Conservation (phyloP, 1,140 invertebrate genomes). For the Batillaria attramentaria region DNA sequence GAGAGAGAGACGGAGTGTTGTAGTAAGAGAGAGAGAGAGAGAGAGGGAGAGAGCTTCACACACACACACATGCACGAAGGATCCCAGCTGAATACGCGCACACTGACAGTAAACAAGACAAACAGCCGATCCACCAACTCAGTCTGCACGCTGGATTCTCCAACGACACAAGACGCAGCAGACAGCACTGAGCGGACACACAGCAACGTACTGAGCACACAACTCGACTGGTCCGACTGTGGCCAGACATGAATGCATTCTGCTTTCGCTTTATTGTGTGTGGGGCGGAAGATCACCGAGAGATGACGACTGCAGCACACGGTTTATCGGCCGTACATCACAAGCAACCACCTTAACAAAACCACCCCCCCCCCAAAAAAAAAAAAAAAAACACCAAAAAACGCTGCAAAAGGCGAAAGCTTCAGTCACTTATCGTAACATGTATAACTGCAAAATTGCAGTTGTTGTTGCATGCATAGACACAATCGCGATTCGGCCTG, state of each 20-base stretch:
- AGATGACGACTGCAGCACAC: no score
- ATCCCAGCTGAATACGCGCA: not conserved
- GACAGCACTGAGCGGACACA: not conserved
- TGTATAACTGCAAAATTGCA: not conserved
- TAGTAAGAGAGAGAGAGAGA: not conserved
- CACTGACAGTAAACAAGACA: not conserved
- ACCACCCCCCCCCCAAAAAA: no score
- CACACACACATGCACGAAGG: not conserved
- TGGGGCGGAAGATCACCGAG: not conserved
- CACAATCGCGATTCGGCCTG: not conserved
- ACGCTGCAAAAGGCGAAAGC: no score
- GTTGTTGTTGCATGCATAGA: not conserved
- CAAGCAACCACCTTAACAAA: no score
- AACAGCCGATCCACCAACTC: not conserved
- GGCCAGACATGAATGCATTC: not conserved
- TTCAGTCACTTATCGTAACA: not conserved
- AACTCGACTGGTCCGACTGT: not conserved
- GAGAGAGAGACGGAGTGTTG: not conserved
- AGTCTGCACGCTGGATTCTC: not conserved
- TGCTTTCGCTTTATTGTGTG: not conserved
- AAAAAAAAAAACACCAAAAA: no score
- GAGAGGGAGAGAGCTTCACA: not conserved
- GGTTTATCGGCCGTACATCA: no score
- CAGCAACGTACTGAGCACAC: not conserved
- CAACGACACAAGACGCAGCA: not conserved